Base-by-base conservation (phyloP, 2,888 invertebrate species). In the Ptychoptera albimana region DNA sequence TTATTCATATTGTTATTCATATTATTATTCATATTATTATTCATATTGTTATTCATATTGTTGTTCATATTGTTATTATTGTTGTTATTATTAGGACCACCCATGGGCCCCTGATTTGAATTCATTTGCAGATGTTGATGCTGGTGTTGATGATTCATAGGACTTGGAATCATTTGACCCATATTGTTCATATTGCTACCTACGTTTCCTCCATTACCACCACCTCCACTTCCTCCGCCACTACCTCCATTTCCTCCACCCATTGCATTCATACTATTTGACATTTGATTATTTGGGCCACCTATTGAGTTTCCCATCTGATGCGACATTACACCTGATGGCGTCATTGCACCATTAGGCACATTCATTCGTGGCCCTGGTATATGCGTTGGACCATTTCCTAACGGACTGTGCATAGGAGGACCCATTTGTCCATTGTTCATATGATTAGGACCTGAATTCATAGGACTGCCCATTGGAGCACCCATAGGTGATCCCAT, bases 371-470 rank as follows among this genome's bases (percentile, higher is more conserved):
- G 49, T 35, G 52, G 51, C 15, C 50, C 49, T 49, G 44, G 46
- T 45, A 50, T 32, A 47, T 53, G 39, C 42, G 44, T 16, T 50
- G 74, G 72, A 44, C 76, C 75, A 51, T 75, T 74, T 11, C 77
- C 77, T 48, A 77, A 61, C 39, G 79, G 79, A 65, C 78, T 81
- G 54, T 80, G 82, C 75, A 84, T 78, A 9, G 76, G 82, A 43
- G 82, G 81, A 43, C 75, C 79, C 80, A 79, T 82, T 44, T 77
- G 79, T 55, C 79, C 77, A 54, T 76, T 79, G 57, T 75, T 76
- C 72, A 79, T 78, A 52, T 74, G 73, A 13, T 68, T 69, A 44
- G 68, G 65, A 38, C 54, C 54, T 14, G 50, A 50, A 23, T 53
- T 56, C 32, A 82, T 77, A 7, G 82, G 81, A 54, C 82, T 79